phyloP scores from a whole-genome alignment of 2,797 vertebrate species.

The Liparis tanakae region DNA sequence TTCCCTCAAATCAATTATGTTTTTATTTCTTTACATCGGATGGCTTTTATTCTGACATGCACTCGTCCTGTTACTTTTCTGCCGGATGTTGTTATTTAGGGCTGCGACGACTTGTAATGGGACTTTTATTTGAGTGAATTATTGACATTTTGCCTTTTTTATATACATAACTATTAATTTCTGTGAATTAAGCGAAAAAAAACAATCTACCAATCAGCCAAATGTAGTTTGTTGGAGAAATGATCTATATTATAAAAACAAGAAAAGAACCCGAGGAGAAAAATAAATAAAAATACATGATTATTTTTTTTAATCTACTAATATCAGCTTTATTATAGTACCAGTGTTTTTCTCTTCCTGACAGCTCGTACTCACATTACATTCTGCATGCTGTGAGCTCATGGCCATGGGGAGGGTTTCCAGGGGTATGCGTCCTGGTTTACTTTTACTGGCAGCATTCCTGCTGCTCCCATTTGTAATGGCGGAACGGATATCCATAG shows the following conservation, averaged over 20 bases:
- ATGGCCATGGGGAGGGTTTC: background rate
- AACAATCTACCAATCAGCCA: background rate
- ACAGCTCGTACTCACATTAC: background rate
- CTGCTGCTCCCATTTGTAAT: constrained; percentile 63
- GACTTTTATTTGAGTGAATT: background rate
- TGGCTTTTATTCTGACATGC: background rate
- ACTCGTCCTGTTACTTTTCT: background rate
- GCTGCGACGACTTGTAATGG: too few relatives aligned
- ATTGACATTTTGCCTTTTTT: background rate
- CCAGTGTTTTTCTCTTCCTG: background rate
- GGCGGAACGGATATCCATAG: constrained; percentile 45
- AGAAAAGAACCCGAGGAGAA: background rate
- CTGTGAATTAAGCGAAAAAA: too few relatives aligned
- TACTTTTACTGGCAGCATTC: constrained; percentile 46
- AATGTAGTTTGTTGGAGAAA: background rate
- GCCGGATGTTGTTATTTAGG: background rate
- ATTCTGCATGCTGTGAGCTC: too few relatives aligned
- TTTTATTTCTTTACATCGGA: background rate
- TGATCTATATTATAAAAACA: background rate
- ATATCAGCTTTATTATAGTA: background rate
- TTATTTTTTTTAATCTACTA: background rate
- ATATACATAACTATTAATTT: background rate
- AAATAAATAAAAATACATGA: background rate
- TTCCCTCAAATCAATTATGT: too few relatives aligned
- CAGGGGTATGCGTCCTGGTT: constrained; percentile 14